Evolutionary conservation across 2,113 vertebrate genomes (phyloP).

Genomic region (Embiotoca jacksoni): DNA sequence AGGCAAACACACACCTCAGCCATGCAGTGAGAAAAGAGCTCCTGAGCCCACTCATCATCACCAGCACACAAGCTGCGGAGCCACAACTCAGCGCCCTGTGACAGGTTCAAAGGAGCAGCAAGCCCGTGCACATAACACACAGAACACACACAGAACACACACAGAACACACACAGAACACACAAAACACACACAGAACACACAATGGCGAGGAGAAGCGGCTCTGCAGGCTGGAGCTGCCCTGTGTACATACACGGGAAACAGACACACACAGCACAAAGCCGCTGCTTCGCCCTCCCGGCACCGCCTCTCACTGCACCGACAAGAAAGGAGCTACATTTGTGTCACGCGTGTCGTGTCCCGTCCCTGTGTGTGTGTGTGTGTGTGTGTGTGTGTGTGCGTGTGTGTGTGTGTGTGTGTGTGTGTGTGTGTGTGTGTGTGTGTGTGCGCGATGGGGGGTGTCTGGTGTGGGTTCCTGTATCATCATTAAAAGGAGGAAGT

Average conservation of each 20-base stretch:
- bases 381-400: not conserved
- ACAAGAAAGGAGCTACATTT: slow-evolving; percentile 44
- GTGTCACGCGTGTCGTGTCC: slow-evolving; percentile 47
- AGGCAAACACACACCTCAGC: slow-evolving; percentile 70
- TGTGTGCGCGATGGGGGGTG: slow-evolving; percentile 1
- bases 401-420: slow-evolving; percentile 13
- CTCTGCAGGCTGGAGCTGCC: slow-evolving; percentile 55
- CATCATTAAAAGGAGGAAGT: slow-evolving; percentile 85
- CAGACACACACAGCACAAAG: slow-evolving; percentile 36
- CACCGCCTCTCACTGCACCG: slow-evolving; percentile 23
- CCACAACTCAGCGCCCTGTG: slow-evolving; percentile 41
- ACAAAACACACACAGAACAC: not conserved
- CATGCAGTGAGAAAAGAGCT: slow-evolving; percentile 58
- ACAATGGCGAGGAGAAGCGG: slow-evolving; percentile 36
- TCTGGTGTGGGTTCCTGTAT: slow-evolving; percentile 42
- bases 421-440: slow-evolving; percentile 42
- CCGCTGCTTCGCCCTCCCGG: slow-evolving; percentile 42
- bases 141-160: slow-evolving; percentile 5
- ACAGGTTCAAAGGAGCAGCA: slow-evolving; percentile 71
- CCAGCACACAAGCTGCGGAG: slow-evolving; percentile 57
- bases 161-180: too few species aligned
- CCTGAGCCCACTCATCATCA: slow-evolving; percentile 78
- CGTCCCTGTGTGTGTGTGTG: slow-evolving; percentile 45
- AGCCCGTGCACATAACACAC: slow-evolving; percentile 58
- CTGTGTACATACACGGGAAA: slow-evolving; percentile 72